phyloP scores from a whole-genome alignment of 2,888 invertebrate genomes.

The Aplocera efformata region DNA sequence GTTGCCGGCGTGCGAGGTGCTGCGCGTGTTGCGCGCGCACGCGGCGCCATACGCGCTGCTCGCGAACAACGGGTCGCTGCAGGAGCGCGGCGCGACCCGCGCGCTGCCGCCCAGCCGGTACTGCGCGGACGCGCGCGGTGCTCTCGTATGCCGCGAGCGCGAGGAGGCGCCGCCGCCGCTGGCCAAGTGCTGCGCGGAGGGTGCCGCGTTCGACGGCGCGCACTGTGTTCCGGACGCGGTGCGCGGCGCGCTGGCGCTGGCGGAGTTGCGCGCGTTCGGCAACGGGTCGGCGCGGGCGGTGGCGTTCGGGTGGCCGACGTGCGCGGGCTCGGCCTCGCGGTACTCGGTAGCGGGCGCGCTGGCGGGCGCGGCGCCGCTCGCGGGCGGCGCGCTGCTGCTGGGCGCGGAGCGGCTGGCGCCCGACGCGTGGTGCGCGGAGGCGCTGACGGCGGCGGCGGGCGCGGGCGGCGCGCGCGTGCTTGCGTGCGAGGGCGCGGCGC shows the following conservation, averaged over 20 bases:
- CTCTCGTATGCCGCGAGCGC: conserved; percentile 83
- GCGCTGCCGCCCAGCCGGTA: conserved; percentile 79
- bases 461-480: conserved; percentile 46
- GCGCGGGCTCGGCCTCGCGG: conserved; percentile 58
- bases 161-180: conserved; percentile 59
- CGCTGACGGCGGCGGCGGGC: conserved; percentile 63
- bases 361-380: conserved; percentile 65
- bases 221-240: conserved; percentile 73
- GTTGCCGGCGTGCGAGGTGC: conserved; percentile 51
- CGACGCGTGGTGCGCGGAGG: conserved; percentile 75
- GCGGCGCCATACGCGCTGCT: conserved; percentile 75
- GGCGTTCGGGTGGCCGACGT: conserved; percentile 78
- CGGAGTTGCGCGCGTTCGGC: background rate
- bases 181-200: conserved; percentile 86
- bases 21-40: conserved; percentile 59
- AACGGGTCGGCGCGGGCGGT: conserved; percentile 40
- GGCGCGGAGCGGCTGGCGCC: conserved; percentile 61
- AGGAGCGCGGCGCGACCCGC: conserved; percentile 65
- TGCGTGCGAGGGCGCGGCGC: conserved; percentile 78
- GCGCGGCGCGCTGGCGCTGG: conserved; percentile 80
- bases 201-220: conserved; percentile 81
- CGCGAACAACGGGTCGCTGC: conserved; percentile 84
- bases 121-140: conserved; percentile 84
- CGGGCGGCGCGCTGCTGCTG: conserved; percentile 78
- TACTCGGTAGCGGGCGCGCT: conserved; percentile 82